phyloP scores from a whole-genome alignment of 2,888 invertebrate species.

The Salpingus planirostris region DNA sequence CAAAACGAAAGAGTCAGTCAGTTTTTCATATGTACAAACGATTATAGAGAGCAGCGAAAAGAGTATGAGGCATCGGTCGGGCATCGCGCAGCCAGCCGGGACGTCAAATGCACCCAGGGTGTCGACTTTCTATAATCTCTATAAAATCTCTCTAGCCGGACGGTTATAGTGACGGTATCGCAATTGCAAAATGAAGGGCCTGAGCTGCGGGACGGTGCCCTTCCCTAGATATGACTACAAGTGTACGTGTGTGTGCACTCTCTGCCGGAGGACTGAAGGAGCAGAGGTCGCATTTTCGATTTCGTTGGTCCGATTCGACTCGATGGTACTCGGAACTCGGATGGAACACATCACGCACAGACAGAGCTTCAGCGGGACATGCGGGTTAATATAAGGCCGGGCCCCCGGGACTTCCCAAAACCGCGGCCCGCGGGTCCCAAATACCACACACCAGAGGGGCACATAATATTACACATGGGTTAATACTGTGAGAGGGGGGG shows the following conservation, averaged over 20 bases:
- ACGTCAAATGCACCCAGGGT: constrained; percentile 42
- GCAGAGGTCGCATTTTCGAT: too few relatives aligned
- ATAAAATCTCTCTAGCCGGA: not conserved
- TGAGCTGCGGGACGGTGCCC: constrained; percentile 26
- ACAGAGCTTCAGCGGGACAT: constrained; percentile 34
- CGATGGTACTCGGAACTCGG: not conserved
- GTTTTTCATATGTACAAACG: constrained; percentile 3
- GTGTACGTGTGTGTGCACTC: constrained; percentile 30
- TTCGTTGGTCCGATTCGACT: constrained; percentile 2
- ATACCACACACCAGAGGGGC: constrained; percentile 22
- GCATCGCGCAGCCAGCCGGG: constrained; percentile 34
- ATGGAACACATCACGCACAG: constrained; percentile 27
- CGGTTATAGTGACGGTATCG: not conserved
- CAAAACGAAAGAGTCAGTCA: constrained; percentile 33
- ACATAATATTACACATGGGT: too few relatives aligned
- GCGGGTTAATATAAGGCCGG: constrained; percentile 35
- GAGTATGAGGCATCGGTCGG: constrained; percentile 17
- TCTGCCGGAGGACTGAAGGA: constrained; percentile 17
- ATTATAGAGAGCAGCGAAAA: not conserved
- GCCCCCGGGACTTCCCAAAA: constrained; percentile 16
- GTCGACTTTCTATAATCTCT: constrained; percentile 16
- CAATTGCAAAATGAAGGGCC: constrained; percentile 2
- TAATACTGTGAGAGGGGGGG: constrained; percentile 28
- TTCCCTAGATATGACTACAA: constrained; percentile 44
- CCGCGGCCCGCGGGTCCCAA: constrained; percentile 23